Percentiles rank a stretch among this genome's conserved stretches.
phyloP scores from a whole-genome alignment of 1,140 invertebrate genomes.

The Euglossa dilemma region DNA sequence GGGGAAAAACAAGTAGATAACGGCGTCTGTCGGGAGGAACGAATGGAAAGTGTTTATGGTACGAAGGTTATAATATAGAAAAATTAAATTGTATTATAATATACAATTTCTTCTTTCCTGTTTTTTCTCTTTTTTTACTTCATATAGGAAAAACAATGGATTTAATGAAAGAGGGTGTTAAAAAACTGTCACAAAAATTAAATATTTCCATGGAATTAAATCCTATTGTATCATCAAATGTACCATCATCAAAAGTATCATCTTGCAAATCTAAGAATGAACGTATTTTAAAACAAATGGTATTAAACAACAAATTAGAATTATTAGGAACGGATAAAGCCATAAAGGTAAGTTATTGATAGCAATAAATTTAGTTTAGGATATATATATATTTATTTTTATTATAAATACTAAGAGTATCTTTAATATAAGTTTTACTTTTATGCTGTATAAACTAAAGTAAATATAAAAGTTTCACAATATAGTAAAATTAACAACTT shows the following conservation, averaged over 20 bases:
- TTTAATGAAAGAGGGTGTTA: conserved; percentile 70
- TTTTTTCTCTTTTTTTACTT: conserved; percentile 19
- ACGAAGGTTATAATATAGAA: conserved; percentile 44
- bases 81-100: neutral
- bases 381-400: neutral
- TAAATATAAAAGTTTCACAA: neutral
- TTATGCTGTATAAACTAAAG: neutral
- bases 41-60: conserved; percentile 74
- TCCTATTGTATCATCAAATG: neutral
- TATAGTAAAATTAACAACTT: neutral
- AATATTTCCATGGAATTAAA: conserved; percentile 33
- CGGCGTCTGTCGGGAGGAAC: conserved; percentile 60
- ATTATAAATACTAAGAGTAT: neutral
- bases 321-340: conserved; percentile 57
- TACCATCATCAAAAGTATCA: neutral
- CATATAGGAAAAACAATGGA: conserved; percentile 68
- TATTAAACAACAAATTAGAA: conserved; percentile 68
- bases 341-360: conserved; percentile 54
- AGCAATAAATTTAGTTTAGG: neutral
- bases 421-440: neutral
- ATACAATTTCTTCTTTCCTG: neutral
- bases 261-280: conserved; percentile 42
- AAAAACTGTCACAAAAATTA: conserved; percentile 48
- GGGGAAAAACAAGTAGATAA: conserved; percentile 68
- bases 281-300: conserved; percentile 69